Evolutionary conservation across 2,888 invertebrate species (phyloP).

Genomic region (Anoncus sp.): DNA sequence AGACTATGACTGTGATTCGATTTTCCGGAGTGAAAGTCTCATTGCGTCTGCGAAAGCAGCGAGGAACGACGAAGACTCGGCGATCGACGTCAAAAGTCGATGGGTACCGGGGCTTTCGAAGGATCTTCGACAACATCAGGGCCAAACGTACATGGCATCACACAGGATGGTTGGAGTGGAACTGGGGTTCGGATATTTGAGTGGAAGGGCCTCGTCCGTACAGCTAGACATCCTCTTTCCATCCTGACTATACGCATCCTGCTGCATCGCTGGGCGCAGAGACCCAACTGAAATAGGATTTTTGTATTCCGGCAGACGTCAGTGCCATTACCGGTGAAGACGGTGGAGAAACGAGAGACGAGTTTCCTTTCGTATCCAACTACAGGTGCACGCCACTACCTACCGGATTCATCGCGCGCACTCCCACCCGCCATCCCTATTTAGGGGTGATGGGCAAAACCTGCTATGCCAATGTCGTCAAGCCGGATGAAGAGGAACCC

Average conservation of each 20-base stretch:
- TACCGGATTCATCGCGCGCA: constrained; percentile 41
- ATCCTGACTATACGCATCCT: constrained; percentile 55
- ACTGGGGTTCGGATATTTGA: constrained; percentile 45
- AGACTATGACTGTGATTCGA: constrained; percentile 46
- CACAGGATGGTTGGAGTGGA: constrained; percentile 41
- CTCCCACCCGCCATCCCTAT: constrained; percentile 46
- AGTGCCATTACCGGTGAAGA: constrained; percentile 78
- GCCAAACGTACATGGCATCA: constrained; percentile 42
- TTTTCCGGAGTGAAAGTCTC: constrained; percentile 32
- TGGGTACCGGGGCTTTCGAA: constrained; percentile 30
- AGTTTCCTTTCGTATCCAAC: constrained; percentile 57
- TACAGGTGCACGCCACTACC: constrained; percentile 58
- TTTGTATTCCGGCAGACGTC: constrained; percentile 81
- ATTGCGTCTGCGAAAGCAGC: constrained; percentile 19
- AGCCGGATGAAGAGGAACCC: constrained; percentile 40
- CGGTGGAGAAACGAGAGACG: constrained; percentile 65
- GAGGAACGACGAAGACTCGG: constrained; percentile 23
- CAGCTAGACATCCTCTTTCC: constrained; percentile 49
- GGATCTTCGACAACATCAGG: constrained; percentile 33
- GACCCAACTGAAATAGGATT: constrained; percentile 78
- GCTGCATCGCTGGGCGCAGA: constrained; percentile 45
- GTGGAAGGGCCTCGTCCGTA: constrained; percentile 44
- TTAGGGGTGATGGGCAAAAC: constrained; percentile 65
- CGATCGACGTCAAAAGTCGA: constrained; percentile 48
- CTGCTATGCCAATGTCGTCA: constrained; percentile 37